Percentiles rank a stretch among this genome's conserved stretches.
Conservation (phyloP, 2,888 invertebrate genomes). For the Chirona hameri region DNA sequence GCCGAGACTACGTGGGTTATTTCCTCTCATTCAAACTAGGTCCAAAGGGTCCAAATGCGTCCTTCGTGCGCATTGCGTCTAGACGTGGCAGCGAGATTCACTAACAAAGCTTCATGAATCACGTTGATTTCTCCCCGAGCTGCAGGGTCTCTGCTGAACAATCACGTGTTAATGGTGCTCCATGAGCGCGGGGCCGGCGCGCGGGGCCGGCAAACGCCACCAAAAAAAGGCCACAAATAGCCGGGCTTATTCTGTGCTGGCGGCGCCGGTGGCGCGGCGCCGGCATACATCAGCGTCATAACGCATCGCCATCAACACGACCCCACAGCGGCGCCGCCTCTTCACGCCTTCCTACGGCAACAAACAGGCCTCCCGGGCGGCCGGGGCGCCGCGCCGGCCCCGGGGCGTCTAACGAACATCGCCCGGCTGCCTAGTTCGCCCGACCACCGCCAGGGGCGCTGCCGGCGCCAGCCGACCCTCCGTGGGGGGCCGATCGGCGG, state of each 20-base stretch:
- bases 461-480: not conserved
- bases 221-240: slow-evolving; percentile 11
- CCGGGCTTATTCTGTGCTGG: not conserved
- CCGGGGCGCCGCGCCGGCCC: not conserved
- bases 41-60: no score
- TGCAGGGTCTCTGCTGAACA: not conserved
- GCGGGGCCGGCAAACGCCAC: not conserved
- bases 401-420: not conserved
- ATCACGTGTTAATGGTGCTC: not conserved
- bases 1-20: no score
- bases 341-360: slow-evolving; percentile 5
- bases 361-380: slow-evolving; percentile 23
- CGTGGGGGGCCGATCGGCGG: not conserved
- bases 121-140: not conserved
- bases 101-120: not conserved
- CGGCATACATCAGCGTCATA: slow-evolving; percentile 12
- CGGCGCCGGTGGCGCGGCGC: not conserved
- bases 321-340: not conserved
- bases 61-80: no score
- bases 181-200: not conserved
- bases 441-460: not conserved
- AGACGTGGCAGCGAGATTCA: no score
- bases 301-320: slow-evolving; percentile 6
- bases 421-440: not conserved
- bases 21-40: no score